These are phyloP conservation scores for Limonius californicus DNA, from an alignment of 1,140 invertebrate species.

Conservation along the genomic window DNA sequence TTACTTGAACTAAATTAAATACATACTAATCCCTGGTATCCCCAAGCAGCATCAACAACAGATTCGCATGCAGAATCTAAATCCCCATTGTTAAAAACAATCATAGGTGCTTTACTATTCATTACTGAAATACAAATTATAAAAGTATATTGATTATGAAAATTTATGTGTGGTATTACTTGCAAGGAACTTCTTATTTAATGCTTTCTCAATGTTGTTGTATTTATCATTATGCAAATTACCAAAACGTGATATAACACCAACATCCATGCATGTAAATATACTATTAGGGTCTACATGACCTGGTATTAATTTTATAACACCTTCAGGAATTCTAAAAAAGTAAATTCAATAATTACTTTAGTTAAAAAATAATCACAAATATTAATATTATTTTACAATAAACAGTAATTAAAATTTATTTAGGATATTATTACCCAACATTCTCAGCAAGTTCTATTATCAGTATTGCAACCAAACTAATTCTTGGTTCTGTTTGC, in stretches of 20 bases:
- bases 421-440: too few relatives aligned
- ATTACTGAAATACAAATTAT: slow-evolving; percentile 4
- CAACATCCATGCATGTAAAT: slow-evolving; percentile 8
- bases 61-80: slow-evolving; percentile 57
- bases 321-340: slow-evolving; percentile 29
- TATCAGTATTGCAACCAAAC: slow-evolving; percentile 27
- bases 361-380: too few relatives aligned
- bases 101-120: slow-evolving; percentile 49
- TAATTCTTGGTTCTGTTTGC: slow-evolving; percentile 25
- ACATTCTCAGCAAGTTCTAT: slow-evolving; percentile 33
- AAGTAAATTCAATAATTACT: too few relatives aligned
- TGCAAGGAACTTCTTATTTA: slow-evolving; percentile 1
- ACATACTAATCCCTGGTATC: slow-evolving; percentile 54
- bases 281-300: slow-evolving; percentile 24
- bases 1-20: too few relatives aligned
- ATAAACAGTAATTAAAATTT: too few relatives aligned
- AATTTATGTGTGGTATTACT: background rate
- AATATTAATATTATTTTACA: too few relatives aligned
- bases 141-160: background rate
- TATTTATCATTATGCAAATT: background rate
- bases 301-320: slow-evolving; percentile 24
- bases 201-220: too few relatives aligned
- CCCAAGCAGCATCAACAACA: slow-evolving; percentile 53
- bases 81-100: slow-evolving; percentile 58
- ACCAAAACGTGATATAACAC: slow-evolving; percentile 7